Base-by-base conservation (phyloP, 2,797 vertebrate species). In the Crocidura indochinensis region DNA sequence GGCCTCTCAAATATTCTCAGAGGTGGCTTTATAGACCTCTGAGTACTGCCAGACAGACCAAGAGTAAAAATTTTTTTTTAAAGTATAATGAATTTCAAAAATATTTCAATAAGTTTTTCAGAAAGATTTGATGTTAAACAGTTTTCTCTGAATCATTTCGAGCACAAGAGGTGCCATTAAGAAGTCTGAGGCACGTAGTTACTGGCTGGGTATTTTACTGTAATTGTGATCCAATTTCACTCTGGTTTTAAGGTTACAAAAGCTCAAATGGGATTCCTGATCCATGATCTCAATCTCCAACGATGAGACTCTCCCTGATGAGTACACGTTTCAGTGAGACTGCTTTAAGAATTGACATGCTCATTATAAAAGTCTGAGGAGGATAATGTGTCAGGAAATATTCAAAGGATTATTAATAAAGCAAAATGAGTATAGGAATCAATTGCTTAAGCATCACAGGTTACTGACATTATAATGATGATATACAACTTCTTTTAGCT, bases 111-210 rank as follows among this genome's bases (percentile, higher is more conserved):
- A 92, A 78, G 51, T 94, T 96, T 49, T 80, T 87, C 0, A 0
- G 75, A 96, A 96, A 93, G 77, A 53, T 76, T 87, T 84, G 29
- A 6, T 95, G 91, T 74, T 93, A 91, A 91, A 85, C 75, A 95
- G 90, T 91, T 77, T 87, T 90, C 95, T 76, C 91, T 89, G 96
- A 97, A 96, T 93, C 38, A 96, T 96, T 97, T 96, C 93, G 95
- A 96, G 91, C 85, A 69, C 76, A 87, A 95, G 75, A 81, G 56
- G 31, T 95, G 56, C 91, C 87, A 90, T 95, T 95, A 96, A 93
- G 88, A 93, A 95, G 85, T 92, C 77, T 88, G 78, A 95, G 71
- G 94, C 88, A 92, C 88, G 95, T 80, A 90, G 82, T 88, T 91
- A 95, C 78, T 92, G 73, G 72, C 44, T 29, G 73, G 65, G 46